A percentile compares a stretch with the other conserved stretches of the same genome.
Evolutionary conservation across 1,140 invertebrate genomes (phyloP).

Genomic region (Trichonephila clavata): DNA sequence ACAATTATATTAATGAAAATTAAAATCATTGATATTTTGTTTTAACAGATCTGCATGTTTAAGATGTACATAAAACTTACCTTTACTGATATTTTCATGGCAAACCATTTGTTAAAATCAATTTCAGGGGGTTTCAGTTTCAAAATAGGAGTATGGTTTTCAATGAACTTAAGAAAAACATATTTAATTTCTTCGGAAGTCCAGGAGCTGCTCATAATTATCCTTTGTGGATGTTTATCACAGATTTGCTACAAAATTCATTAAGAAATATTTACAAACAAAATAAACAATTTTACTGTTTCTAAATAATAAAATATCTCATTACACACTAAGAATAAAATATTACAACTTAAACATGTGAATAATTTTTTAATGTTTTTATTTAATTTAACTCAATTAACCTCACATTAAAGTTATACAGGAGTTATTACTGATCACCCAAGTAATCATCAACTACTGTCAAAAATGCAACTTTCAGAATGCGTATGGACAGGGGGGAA

Average conservation of each 20-base stretch:
- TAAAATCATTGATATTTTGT: not conserved
- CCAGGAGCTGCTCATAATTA: not conserved
- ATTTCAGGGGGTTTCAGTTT: not conserved
- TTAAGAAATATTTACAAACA: not conserved
- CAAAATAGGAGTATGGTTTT: not conserved
- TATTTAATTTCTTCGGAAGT: not conserved
- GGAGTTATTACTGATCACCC: no score
- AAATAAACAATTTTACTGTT: no score
- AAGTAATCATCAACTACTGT: no score
- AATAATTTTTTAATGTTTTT: no score
- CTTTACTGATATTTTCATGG: not conserved
- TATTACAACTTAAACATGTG: no score
- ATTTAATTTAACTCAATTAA: no score
- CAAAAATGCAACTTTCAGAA: no score
- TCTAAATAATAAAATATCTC: no score
- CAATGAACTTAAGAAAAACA: not conserved
- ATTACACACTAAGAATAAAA: no score
- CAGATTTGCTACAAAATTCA: not conserved
- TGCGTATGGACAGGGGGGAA: no score
- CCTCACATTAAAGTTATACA: no score
- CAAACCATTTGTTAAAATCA: not conserved
- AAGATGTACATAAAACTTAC: not conserved
- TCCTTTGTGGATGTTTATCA: not conserved
- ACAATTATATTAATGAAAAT: not conserved
- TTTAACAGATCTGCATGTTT: not conserved